Percentiles rank a stretch among this genome's conserved stretches.
Evolutionary conservation across 1,140 invertebrate genomes (phyloP).

Genomic region (Calephelis nemesis): DNA sequence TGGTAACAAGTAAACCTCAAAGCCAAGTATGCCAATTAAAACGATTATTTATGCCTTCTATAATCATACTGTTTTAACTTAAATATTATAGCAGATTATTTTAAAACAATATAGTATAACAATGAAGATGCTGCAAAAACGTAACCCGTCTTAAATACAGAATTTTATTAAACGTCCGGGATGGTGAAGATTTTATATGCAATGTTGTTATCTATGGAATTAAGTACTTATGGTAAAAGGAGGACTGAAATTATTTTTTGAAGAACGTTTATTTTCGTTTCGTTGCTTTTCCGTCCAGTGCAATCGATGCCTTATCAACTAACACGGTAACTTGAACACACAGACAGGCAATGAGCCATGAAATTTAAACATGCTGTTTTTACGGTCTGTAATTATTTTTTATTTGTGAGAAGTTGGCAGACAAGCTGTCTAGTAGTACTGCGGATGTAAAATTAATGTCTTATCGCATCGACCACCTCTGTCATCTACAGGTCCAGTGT

Average conservation of each 20-base stretch:
- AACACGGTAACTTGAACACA: background rate
- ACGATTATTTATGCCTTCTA: no score
- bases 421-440: slow-evolving; percentile 2
- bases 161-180: no score
- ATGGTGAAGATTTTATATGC: no score
- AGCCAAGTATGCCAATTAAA: no score
- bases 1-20: no score
- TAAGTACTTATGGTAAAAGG: no score
- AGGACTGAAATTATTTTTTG: background rate
- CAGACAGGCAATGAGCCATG: slow-evolving; percentile 7
- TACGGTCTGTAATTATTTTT: background rate
- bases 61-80: no score
- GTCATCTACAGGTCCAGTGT: background rate
- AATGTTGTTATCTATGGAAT: no score
- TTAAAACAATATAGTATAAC: no score
- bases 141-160: no score
- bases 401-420: background rate
- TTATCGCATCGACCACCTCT: background rate
- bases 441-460: background rate
- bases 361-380: background rate
- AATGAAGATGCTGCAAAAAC: no score
- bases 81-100: no score
- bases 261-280: background rate
- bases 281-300: background rate
- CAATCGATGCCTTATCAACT: background rate